Conservation (phyloP, 2,113 vertebrate genomes). For the Strigops habroptila region DNA sequence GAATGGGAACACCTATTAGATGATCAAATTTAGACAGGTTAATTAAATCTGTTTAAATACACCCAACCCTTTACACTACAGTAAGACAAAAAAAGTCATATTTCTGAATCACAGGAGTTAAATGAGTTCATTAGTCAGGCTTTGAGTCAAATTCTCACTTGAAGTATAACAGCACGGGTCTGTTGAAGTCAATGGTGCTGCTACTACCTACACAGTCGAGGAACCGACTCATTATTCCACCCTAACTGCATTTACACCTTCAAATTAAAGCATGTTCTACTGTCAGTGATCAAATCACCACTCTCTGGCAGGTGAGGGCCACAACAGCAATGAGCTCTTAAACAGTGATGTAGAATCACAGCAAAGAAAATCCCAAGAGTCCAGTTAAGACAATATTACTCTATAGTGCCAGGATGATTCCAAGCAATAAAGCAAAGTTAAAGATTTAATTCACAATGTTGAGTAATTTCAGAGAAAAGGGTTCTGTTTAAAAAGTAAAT, state of each 20-base stretch:
- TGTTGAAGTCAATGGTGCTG: background rate
- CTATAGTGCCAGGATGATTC: background rate
- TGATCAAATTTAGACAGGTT: slow-evolving; percentile 21
- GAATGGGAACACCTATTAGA: slow-evolving; percentile 11
- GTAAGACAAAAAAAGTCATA: background rate
- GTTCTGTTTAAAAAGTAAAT: background rate
- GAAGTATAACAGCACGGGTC: background rate
- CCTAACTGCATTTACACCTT: background rate
- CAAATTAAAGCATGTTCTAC: background rate
- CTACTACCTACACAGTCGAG: background rate
- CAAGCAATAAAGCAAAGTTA: background rate
- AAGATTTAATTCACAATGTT: accelerated
- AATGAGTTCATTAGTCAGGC: slow-evolving; percentile 11
- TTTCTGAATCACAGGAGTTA: background rate
- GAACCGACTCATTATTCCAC: background rate
- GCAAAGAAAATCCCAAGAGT: background rate
- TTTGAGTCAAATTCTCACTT: background rate
- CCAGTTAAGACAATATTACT: background rate
- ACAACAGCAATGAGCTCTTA: background rate
- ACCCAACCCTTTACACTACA: background rate
- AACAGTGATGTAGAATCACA: background rate
- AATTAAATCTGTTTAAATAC: slow-evolving; percentile 28
- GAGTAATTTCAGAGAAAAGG: background rate
- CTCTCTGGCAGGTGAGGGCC: background rate
- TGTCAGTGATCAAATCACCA: background rate